Conservation (phyloP, 2,797 vertebrate species). For the Galaxias olidus region DNA sequence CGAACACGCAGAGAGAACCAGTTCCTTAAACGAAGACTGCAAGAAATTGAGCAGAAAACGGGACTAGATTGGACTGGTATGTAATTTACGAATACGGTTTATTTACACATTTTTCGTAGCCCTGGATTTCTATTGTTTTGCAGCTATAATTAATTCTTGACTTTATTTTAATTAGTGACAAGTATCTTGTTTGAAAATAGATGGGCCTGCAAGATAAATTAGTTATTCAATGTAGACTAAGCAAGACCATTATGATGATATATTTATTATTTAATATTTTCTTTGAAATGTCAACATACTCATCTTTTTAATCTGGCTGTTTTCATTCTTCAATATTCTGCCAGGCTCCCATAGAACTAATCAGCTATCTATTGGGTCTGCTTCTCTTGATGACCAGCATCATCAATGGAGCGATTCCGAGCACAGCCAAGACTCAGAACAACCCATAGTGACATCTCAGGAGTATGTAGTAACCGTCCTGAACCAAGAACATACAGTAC, state of each 20-base stretch:
- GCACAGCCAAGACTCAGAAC: constrained; percentile 25
- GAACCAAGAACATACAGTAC: background rate
- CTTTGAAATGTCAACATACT: background rate
- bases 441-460: constrained; percentile 18
- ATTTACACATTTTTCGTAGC: too few relatives aligned
- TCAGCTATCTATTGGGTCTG: background rate
- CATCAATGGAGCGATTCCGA: constrained; percentile 17
- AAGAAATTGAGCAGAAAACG: constrained; percentile 16
- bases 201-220: too few relatives aligned
- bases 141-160: too few relatives aligned
- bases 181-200: too few relatives aligned
- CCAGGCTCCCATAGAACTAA: background rate
- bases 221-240: too few relatives aligned
- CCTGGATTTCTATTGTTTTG: too few relatives aligned
- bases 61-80: constrained; percentile 16
- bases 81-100: too few relatives aligned
- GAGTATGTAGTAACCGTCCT: constrained; percentile 1
- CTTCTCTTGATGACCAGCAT: constrained; percentile 15
- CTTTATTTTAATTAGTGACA: too few relatives aligned
- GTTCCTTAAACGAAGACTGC: constrained; percentile 42
- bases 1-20: constrained; percentile 44
- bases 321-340: too few relatives aligned
- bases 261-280: background rate
- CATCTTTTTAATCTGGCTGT: background rate
- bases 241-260: too few relatives aligned